These are phyloP conservation scores for Pseudococcus viburni DNA, from an alignment of 2,888 invertebrate species.

Conservation along the genomic window DNA sequence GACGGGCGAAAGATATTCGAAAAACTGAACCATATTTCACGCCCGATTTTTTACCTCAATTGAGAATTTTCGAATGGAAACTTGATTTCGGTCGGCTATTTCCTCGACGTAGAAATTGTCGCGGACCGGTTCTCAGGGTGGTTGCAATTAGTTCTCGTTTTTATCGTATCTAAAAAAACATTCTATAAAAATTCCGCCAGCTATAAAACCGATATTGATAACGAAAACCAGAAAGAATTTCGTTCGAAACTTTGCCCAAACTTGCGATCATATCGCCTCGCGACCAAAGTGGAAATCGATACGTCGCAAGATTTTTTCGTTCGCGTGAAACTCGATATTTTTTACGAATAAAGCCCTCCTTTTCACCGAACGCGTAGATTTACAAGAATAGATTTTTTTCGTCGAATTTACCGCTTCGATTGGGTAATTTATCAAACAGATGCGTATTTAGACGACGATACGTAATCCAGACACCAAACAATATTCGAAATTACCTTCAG, in stretches of 20 bases:
- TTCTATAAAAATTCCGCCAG: conserved; percentile 23
- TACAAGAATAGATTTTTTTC: too few relatives aligned
- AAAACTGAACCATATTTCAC: conserved; percentile 48
- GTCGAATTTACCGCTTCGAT: neutral
- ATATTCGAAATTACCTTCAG: conserved; percentile 37
- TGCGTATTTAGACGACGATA: neutral
- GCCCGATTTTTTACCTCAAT: conserved; percentile 25
- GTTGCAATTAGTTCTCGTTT: conserved; percentile 25
- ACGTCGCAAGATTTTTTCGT: neutral
- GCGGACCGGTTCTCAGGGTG: conserved; percentile 15
- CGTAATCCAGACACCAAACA: neutral
- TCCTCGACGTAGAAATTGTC: conserved; percentile 22
- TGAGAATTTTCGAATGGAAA: conserved; percentile 45
- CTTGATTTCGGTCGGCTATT: conserved; percentile 33
- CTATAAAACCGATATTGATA: conserved; percentile 17
- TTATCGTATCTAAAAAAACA: conserved; percentile 18
- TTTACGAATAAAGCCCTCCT: conserved; percentile 6
- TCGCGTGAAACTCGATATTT: conserved; percentile 26
- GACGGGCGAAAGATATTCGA: conserved; percentile 34
- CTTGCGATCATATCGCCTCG: neutral
- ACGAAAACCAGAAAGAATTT: conserved; percentile 20
- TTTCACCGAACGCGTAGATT: too few relatives aligned
- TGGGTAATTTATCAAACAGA: neutral
- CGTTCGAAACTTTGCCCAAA: neutral
- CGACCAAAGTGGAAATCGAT: neutral